phyloP scores from a whole-genome alignment of 1,140 invertebrate genomes.

The Neodiprion virginianus region DNA sequence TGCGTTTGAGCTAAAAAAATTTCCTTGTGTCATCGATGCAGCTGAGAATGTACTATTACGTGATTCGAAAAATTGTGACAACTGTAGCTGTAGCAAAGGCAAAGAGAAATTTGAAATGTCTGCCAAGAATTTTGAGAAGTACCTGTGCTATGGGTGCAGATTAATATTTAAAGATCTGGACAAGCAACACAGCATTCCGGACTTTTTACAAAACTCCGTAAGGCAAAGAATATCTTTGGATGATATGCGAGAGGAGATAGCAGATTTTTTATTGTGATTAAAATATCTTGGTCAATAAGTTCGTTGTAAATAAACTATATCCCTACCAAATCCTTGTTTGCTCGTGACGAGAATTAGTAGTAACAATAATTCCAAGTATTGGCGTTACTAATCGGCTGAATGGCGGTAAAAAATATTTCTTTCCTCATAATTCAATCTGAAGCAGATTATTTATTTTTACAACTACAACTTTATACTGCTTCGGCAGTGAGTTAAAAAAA shows the following conservation, averaged over 20 bases:
- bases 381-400: too few relatives aligned
- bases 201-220: constrained; percentile 30
- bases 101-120: constrained; percentile 1
- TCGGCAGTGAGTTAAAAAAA: too few relatives aligned
- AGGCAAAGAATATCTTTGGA: constrained; percentile 33
- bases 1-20: not conserved
- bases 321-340: not conserved
- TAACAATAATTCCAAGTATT: not conserved
- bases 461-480: not conserved
- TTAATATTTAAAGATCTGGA: constrained; percentile 45
- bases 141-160: constrained; percentile 53
- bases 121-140: constrained; percentile 27
- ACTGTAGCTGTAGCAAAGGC: constrained; percentile 21
- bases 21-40: not conserved
- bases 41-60: not conserved
- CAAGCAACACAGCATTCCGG: constrained; percentile 28
- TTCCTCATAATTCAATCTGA: too few relatives aligned
- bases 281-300: constrained; percentile 33
- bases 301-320: constrained; percentile 22
- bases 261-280: constrained; percentile 44
- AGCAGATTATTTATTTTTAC: too few relatives aligned
- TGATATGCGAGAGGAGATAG: constrained; percentile 45
- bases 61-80: constrained; percentile 14
- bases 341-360: not conserved
- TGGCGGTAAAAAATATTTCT: too few relatives aligned